Evolutionary conservation across 2,888 invertebrate species (phyloP).

Genomic region (Hirtodrosophila histrioides): DNA sequence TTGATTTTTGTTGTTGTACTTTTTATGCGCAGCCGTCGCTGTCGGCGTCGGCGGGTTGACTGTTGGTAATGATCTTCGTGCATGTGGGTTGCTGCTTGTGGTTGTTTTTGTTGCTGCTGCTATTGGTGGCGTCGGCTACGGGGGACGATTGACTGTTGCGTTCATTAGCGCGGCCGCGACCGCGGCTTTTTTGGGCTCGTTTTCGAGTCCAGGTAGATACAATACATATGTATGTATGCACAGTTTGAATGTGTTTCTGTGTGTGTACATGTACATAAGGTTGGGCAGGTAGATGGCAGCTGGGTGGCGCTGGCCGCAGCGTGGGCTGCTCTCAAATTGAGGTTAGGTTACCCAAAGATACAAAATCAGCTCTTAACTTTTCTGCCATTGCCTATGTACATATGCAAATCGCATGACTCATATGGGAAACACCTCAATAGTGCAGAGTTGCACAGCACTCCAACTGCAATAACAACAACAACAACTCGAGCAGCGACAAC

Average conservation of each 20-base stretch:
- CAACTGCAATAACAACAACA: slow-evolving; percentile 18
- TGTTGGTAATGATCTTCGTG: slow-evolving; percentile 75
- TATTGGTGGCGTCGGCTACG: slow-evolving; percentile 42
- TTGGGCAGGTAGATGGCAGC: slow-evolving; percentile 62
- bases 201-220: slow-evolving; percentile 70
- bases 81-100: slow-evolving; percentile 69
- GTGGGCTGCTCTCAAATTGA: slow-evolving; percentile 44
- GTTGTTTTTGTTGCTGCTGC: slow-evolving; percentile 36
- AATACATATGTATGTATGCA: slow-evolving; percentile 6
- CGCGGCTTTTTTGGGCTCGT: slow-evolving; percentile 64
- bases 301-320: slow-evolving; percentile 53
- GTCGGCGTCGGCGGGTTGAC: slow-evolving; percentile 58
- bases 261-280: slow-evolving; percentile 35
- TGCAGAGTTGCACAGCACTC: slow-evolving; percentile 26
- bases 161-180: slow-evolving; percentile 74
- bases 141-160: slow-evolving; percentile 73
- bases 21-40: slow-evolving; percentile 46
- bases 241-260: neutral
- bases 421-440: slow-evolving; percentile 67
- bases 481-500: slow-evolving; percentile 27
- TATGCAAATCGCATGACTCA: slow-evolving; percentile 70
- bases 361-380: slow-evolving; percentile 8
- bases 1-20: slow-evolving; percentile 67
- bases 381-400: slow-evolving; percentile 23
- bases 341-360: slow-evolving; percentile 41